Evolutionary conservation across 64 coral and sea anemone species (phyloP).

Genomic region (Dendrophyllia cribrosa): DNA sequence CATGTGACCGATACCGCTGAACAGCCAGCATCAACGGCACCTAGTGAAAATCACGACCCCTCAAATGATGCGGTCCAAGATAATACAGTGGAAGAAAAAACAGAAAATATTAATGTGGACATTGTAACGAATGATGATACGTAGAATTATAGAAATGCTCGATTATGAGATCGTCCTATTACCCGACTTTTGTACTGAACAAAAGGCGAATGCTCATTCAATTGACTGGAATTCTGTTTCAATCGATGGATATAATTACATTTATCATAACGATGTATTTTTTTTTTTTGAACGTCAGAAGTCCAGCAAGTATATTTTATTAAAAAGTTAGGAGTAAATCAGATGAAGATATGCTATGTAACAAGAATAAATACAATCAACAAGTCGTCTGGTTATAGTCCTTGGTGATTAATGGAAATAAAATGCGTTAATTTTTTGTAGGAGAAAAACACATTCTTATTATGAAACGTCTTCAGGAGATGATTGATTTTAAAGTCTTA

Average conservation of each 20-base stretch:
- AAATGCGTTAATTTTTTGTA: too few species aligned
- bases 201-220: background rate
- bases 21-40: conserved; percentile 35
- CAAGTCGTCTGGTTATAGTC: background rate
- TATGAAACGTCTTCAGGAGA: too few species aligned
- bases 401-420: background rate
- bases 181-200: background rate
- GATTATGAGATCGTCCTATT: background rate
- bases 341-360: conserved; percentile 38
- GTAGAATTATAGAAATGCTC: background rate
- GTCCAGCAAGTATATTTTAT: conserved; percentile 9
- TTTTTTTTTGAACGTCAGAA: conserved; percentile 24
- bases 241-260: background rate
- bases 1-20: conserved; percentile 30
- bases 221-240: conserved; percentile 1
- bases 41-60: conserved; percentile 19
- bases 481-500: too few species aligned
- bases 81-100: background rate
- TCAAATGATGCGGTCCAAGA: conserved; percentile 3
- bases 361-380: conserved; percentile 11
- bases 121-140: background rate
- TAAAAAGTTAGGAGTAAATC: background rate
- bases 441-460: too few species aligned
- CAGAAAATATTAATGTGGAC: background rate
- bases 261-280: conserved; percentile 23